phyloP scores from a whole-genome alignment of 2,797 vertebrate species.

The Menidia menidia region DNA sequence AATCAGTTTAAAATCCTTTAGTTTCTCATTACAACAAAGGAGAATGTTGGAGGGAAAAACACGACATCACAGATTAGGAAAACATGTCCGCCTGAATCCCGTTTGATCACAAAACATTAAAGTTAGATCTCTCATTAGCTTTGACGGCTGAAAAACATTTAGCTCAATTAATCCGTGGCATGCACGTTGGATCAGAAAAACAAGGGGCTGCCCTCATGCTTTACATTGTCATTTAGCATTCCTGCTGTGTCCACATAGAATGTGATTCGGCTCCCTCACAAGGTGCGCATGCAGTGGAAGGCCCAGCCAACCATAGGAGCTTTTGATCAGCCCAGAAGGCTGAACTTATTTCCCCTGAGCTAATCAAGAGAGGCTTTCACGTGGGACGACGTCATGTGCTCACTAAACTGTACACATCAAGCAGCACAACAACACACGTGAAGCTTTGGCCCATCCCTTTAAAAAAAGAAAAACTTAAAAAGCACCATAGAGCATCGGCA shows the following conservation, averaged over 20 bases:
- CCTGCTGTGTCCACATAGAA: constrained; percentile 21
- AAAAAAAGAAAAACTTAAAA: constrained; percentile 39
- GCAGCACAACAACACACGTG: constrained; percentile 14
- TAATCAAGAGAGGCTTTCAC: constrained; percentile 49
- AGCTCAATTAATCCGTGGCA: constrained; percentile 32
- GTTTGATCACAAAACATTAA: constrained; percentile 12
- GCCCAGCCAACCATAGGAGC: constrained; percentile 33
- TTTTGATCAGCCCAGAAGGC: constrained; percentile 45
- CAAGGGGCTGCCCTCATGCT: neutral
- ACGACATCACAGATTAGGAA: constrained; percentile 15
- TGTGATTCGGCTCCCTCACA: constrained; percentile 17
- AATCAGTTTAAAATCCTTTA: constrained; percentile 5
- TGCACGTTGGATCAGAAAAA: neutral
- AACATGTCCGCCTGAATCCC: constrained; percentile 11
- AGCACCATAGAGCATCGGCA: constrained; percentile 15
- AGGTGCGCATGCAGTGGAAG: constrained; percentile 19
- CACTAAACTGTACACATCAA: constrained; percentile 36
- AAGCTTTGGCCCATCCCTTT: constrained; percentile 21
- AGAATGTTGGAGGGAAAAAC: constrained; percentile 6
- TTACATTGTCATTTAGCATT: constrained; percentile 2
- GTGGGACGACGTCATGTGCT: constrained; percentile 62
- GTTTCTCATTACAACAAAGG: neutral
- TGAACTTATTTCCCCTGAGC: constrained; percentile 39
- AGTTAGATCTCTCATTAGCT: constrained; percentile 19
- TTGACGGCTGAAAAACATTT: constrained; percentile 9